Evolutionary conservation across 2,797 vertebrate species (phyloP).

Genomic region (Acrossocheilus wenchowensis): DNA sequence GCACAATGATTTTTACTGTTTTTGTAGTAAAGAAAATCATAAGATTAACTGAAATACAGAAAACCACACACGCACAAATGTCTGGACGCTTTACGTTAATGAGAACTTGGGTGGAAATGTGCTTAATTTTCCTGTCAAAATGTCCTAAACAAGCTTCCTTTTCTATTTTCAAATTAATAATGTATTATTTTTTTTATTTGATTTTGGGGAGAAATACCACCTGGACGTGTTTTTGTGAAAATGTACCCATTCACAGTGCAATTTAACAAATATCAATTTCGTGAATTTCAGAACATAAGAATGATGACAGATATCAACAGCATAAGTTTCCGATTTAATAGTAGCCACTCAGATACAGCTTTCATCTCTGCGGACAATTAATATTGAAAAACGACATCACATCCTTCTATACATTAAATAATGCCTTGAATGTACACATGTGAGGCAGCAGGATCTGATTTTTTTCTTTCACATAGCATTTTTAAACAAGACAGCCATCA

Average conservation of each 20-base stretch:
- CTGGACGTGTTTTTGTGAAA: not conserved
- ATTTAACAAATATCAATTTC: not conserved
- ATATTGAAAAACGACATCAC: conserved; percentile 71
- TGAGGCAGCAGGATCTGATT: conserved; percentile 58
- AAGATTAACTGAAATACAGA: not conserved
- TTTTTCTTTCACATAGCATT: conserved; percentile 65
- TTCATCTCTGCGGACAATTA: conserved; percentile 61
- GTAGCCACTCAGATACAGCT: conserved; percentile 63
- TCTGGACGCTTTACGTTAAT: not conserved
- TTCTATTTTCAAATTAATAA: too few relatives aligned
- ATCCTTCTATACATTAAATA: conserved; percentile 73
- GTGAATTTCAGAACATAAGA: not conserved
- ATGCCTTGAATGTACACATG: conserved; percentile 70
- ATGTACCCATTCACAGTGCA: not conserved
- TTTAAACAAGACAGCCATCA: conserved; percentile 66
- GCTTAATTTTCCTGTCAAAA: not conserved
- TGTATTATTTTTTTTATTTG: not conserved
- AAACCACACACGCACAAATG: not conserved
- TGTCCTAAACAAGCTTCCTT: not conserved
- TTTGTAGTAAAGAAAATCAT: not conserved
- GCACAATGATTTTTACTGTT: not conserved
- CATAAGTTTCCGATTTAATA: conserved; percentile 27
- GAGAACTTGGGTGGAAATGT: not conserved
- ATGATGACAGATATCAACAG: conserved; percentile 13
- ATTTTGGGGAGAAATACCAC: not conserved